phyloP scores from a whole-genome alignment of 30 jellyfish, hydroid and myxozoan genomes.

The Pelagia noctiluca region DNA sequence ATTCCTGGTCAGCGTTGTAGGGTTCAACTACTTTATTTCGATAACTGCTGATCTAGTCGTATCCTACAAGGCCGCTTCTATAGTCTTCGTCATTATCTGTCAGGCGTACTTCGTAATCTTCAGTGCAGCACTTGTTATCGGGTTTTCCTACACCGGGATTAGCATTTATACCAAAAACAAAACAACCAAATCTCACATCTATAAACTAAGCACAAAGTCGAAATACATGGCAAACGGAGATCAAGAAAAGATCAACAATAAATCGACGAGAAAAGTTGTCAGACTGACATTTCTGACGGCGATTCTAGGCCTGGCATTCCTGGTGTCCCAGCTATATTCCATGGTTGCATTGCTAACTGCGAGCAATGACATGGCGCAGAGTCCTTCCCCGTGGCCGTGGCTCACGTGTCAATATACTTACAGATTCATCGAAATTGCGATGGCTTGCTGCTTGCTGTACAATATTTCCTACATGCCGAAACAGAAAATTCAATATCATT shows the following conservation, averaged over 20 bases:
- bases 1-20: slow-evolving; percentile 50
- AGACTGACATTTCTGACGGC: slow-evolving; percentile 60
- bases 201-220: slow-evolving; percentile 11
- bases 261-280: slow-evolving; percentile 58
- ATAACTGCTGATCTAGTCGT: slow-evolving; percentile 67
- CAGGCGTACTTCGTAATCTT: slow-evolving; percentile 73
- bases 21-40: slow-evolving; percentile 49
- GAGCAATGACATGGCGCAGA: not conserved
- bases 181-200: slow-evolving; percentile 32
- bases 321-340: slow-evolving; percentile 63
- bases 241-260: not conserved
- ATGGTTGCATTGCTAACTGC: slow-evolving; percentile 45
- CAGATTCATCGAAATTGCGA: slow-evolving; percentile 56
- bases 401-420: slow-evolving; percentile 50
- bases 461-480: slow-evolving; percentile 64
- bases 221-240: not conserved
- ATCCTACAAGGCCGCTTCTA: slow-evolving; percentile 38
- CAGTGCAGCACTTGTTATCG: slow-evolving; percentile 48
- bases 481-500: not conserved
- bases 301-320: slow-evolving; percentile 38
- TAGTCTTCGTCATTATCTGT: slow-evolving; percentile 54
- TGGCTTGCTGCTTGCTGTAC: slow-evolving; percentile 53
- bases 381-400: slow-evolving; percentile 80
- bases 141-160: slow-evolving; percentile 51
- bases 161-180: slow-evolving; percentile 35